Evolutionary conservation across 2,888 invertebrate genomes (phyloP), one percentile per base, ranked within the genome.

Genomic region (Adelognathus sp.): DNA sequence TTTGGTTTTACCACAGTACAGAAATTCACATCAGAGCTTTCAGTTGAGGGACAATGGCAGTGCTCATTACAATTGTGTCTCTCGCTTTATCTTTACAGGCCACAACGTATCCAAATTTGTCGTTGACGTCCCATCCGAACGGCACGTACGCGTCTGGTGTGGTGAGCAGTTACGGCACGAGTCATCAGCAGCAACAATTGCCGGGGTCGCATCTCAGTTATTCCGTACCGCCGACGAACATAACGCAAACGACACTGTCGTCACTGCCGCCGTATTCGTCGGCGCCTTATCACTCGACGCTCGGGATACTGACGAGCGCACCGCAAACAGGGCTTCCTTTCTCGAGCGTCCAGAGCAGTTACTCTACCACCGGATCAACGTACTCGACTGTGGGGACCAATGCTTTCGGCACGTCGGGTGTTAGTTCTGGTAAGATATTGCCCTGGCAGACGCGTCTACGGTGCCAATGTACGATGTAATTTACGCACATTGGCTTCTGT

Each of bases 321-420:
- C 84, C 91, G 1, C 90, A 90, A 83, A 83, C 90, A 64, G 89
- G 89, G 86, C 90, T 91, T 88, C 90, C 91, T 70, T 91, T 83
- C 71, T 90, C 91, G 70, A 89, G 88, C 80, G 88, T 86, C 74
- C 87, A 84, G 76, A 90, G 88, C 83, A 89, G 88, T 74, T 90
- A 82, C 78, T 86, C 90, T 69, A 89, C 88, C 14, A 86, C 89
- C 74, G 90, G 87, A 81, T 85, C 90, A 67, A 90, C 88, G 75
- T 90, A 89, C 74, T 90, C 90, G 52, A 90, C 88, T 50, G 89
- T 90, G 81, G 91, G 91, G 88, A 90, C 90, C 88, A 91, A 90
- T 84, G 89, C 90, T 81, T 91, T 88, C 81, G 88, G 89, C 83
- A 87, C 89, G 39, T 82, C 91, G 50, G 87, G 88, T 61, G 88